These are phyloP conservation scores for Takifugu flavidus DNA, from an alignment of 2,113 vertebrate species.

Conservation along the genomic window DNA sequence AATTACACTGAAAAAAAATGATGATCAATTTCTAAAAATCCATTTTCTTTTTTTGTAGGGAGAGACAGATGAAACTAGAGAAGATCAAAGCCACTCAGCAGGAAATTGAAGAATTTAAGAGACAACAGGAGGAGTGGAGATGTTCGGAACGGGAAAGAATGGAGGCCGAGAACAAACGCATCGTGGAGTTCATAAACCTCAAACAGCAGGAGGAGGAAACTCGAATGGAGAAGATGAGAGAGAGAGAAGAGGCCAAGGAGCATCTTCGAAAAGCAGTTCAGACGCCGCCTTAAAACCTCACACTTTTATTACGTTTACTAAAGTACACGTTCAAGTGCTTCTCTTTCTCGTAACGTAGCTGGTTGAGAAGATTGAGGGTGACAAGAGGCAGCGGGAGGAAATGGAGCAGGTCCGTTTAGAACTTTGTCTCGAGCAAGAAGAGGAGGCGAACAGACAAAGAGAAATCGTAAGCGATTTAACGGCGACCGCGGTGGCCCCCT, in stretches of 20 bases:
- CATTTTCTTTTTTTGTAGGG: conserved; percentile 67
- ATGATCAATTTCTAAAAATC: background rate
- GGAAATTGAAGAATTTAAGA: conserved; percentile 85
- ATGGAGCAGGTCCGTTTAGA: conserved; percentile 81
- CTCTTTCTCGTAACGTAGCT: conserved; percentile 66
- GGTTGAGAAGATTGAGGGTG: conserved; percentile 75
- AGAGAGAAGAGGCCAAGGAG: conserved; percentile 80
- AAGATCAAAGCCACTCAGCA: conserved; percentile 80
- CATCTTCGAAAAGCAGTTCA: conserved; percentile 78
- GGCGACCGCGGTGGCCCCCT: too few species aligned
- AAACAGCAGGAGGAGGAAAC: conserved; percentile 77
- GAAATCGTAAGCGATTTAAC: conserved; percentile 76
- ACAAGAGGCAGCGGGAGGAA: conserved; percentile 78
- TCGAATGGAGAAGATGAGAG: conserved; percentile 73
- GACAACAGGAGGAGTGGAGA: conserved; percentile 80
- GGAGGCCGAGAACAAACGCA: conserved; percentile 88
- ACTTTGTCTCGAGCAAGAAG: conserved; percentile 83
- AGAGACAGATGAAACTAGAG: conserved; percentile 82
- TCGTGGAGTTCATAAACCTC: conserved; percentile 79
- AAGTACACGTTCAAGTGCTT: background rate
- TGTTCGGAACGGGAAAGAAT: conserved; percentile 82
- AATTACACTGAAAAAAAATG: too few species aligned
- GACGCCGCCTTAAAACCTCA: background rate
- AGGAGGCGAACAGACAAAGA: conserved; percentile 69
- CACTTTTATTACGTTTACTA: background rate